These are phyloP conservation scores for Malachius bipustulatus DNA, from an alignment of 2,888 invertebrate genomes.

Conservation along the genomic window DNA sequence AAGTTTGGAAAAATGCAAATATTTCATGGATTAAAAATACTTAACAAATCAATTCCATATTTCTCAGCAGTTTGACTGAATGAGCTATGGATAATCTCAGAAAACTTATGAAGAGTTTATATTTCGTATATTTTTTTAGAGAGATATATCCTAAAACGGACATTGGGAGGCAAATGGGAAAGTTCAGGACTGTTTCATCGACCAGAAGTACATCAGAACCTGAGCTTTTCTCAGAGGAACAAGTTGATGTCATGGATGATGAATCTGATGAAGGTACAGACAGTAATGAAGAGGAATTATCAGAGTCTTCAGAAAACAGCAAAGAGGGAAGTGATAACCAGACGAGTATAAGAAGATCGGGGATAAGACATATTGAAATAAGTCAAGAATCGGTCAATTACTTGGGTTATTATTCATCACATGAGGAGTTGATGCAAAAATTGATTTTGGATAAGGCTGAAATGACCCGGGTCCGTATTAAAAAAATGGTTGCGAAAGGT, in stretches of 20 bases:
- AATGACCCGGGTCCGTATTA: conserved; percentile 44
- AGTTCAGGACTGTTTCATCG: conserved; percentile 47
- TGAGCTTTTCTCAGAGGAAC: too few species aligned
- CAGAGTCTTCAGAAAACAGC: conserved; percentile 16
- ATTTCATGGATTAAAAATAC: too few species aligned
- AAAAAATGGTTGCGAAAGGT: conserved; percentile 48
- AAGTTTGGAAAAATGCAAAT: too few species aligned
- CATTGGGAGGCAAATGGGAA: conserved; percentile 46
- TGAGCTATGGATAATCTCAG: too few species aligned
- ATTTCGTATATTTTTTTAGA: conserved; percentile 26
- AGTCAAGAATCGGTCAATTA: conserved; percentile 55
- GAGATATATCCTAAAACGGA: conserved; percentile 50
- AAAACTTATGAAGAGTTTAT: too few species aligned
- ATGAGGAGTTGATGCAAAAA: conserved; percentile 53
- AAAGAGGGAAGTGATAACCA: conserved; percentile 8
- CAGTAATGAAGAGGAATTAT: conserved; percentile 22
- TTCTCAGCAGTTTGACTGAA: too few species aligned
- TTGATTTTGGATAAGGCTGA: conserved; percentile 46
- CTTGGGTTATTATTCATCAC: conserved; percentile 55
- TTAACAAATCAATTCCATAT: too few species aligned
- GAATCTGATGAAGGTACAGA: too few species aligned
- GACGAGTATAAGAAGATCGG: conserved; percentile 9
- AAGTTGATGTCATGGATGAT: too few species aligned
- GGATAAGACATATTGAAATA: conserved; percentile 29
- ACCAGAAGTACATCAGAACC: too few species aligned